Evolutionary conservation across 53 echinoderm and acorn worm species (phyloP), one percentile per base, ranked within the genome.

Genomic region (Crossaster papposus): DNA sequence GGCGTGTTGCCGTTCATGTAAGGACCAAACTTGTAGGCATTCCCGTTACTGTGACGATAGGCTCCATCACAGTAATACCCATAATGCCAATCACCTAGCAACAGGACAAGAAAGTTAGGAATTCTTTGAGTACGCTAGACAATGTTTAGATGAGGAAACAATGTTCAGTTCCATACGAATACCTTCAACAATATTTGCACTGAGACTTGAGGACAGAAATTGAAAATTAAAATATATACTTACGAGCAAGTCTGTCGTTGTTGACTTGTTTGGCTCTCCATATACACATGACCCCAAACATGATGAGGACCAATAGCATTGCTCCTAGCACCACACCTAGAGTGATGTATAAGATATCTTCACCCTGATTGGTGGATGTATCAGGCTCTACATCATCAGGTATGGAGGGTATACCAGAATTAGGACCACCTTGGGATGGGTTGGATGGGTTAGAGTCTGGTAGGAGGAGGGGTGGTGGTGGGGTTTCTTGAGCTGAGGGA

Each of bases 231-330:
- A 5, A 31, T 17, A 70, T 36, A 30, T 13, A 88, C 89, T 85
- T 34, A 90, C 85, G 90, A 3, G 58, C 75, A 26, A 89, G 68
- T 28, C 81, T 36, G 51, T 95, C 94, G 54, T 94, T 86, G 89
- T 93, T 95, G 82, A 94, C 90, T 30, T 94, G 99, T 71, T 96
- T 94, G 74, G 99, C 93, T 71, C 96, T 80, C 99, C 95, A 96
- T 75, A 95, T 92, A 74, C 99, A 99, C 99, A 99, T 96, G 24
- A 92, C 99, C 32, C 91, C 90, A 75, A 99, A 99, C 93, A 99
- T 94, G 78, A 94, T 92, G 65, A 99, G 92, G 11, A 96, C 90
- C 11, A 99, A 93, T 29, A 99, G 54, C 92, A 96, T 95, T 13
- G 92, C 92, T 51, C 96, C 99, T n/a, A 99, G 92, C 34, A 98